Conservation (phyloP, 2,888 invertebrate species). For the Caenorhabditis drosophilae region DNA sequence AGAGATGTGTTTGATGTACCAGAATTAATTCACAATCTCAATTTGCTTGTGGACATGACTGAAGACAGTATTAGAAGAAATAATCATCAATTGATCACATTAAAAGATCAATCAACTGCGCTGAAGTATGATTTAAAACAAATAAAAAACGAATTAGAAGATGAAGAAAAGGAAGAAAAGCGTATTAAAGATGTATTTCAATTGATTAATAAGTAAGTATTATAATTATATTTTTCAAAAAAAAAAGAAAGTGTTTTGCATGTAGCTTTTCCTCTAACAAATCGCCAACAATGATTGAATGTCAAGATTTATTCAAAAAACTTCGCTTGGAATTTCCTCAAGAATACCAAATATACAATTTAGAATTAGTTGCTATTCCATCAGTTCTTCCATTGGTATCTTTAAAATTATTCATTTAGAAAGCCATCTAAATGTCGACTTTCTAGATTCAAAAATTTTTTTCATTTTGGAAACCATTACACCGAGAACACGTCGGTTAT, state of each 20-base stretch:
- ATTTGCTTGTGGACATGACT: slow-evolving; percentile 86
- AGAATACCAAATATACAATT: slow-evolving; percentile 81
- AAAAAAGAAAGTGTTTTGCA: slow-evolving; percentile 15
- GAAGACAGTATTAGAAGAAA: slow-evolving; percentile 92
- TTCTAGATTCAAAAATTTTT: slow-evolving; percentile 78
- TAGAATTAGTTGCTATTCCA: slow-evolving; percentile 83
- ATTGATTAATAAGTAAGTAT: slow-evolving; percentile 20
- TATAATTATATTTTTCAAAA: slow-evolving; percentile 8
- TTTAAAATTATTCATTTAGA: background rate
- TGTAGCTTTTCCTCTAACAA: slow-evolving; percentile 20
- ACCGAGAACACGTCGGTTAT: slow-evolving; percentile 74
- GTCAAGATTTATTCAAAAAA: slow-evolving; percentile 74
- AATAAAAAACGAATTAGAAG: slow-evolving; percentile 76
- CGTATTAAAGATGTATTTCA: slow-evolving; percentile 72
- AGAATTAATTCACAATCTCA: slow-evolving; percentile 88
- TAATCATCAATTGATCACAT: slow-evolving; percentile 75
- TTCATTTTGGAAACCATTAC: slow-evolving; percentile 85
- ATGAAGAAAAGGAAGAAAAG: slow-evolving; percentile 80
- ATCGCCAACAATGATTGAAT: slow-evolving; percentile 73
- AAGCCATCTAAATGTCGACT: background rate
- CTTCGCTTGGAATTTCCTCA: slow-evolving; percentile 75
- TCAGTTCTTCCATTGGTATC: slow-evolving; percentile 80
- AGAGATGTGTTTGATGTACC: slow-evolving; percentile 76
- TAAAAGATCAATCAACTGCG: slow-evolving; percentile 78
- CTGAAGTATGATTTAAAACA: slow-evolving; percentile 82